These are phyloP conservation scores for Toxonevra muliebris DNA, from an alignment of 2,888 invertebrate genomes.

Conservation along the genomic window DNA sequence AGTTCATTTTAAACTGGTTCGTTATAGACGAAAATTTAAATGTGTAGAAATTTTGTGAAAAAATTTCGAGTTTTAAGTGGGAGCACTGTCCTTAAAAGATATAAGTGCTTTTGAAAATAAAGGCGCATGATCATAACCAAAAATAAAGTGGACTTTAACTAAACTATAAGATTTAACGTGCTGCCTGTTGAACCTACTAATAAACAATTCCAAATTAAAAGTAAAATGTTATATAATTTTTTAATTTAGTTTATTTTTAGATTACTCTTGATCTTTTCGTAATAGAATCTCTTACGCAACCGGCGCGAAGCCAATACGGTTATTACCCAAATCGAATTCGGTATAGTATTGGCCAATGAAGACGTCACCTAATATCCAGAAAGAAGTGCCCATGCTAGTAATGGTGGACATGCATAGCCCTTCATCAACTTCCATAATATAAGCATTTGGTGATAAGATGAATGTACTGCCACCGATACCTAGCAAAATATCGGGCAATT, in stretches of 20 bases:
- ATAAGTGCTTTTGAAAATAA: too few relatives aligned
- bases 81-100: too few relatives aligned
- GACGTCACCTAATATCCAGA: slow-evolving; percentile 97
- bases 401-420: slow-evolving; percentile 86
- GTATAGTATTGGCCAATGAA: slow-evolving; percentile 96
- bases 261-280: not conserved
- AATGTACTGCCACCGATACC: slow-evolving; percentile 78
- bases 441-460: slow-evolving; percentile 80
- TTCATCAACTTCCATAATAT: slow-evolving; percentile 68
- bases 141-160: too few relatives aligned
- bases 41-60: too few relatives aligned
- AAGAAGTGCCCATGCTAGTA: slow-evolving; percentile 72
- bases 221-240: not conserved
- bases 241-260: not conserved
- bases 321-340: slow-evolving; percentile 88
- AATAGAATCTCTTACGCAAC: slow-evolving; percentile 26
- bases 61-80: too few relatives aligned
- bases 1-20: too few relatives aligned
- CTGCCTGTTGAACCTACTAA: too few relatives aligned
- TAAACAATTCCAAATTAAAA: too few relatives aligned
- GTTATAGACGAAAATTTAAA: too few relatives aligned
- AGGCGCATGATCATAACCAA: too few relatives aligned
- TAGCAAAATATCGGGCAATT: slow-evolving; percentile 81
- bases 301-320: slow-evolving; percentile 83
- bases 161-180: too few relatives aligned